These are phyloP conservation scores for Cichladusa arquata DNA, from an alignment of 2,113 vertebrate species.

Conservation along the genomic window DNA sequence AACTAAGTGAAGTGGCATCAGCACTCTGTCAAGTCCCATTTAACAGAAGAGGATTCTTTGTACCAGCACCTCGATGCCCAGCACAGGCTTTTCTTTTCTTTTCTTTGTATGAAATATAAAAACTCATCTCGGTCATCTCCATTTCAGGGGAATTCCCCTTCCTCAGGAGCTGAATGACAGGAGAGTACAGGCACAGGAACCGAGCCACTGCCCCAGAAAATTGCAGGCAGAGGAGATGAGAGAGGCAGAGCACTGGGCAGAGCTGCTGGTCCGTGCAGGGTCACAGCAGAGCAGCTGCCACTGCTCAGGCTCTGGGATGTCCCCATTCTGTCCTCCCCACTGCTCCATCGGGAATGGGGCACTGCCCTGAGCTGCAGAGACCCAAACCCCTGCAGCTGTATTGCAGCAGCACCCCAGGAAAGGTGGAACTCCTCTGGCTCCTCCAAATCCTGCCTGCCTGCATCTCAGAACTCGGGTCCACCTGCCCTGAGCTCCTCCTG, in stretches of 20 bases:
- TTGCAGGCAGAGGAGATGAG: not conserved
- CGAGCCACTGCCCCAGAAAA: not conserved
- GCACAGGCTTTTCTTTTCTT: not conserved
- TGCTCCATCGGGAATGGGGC: not conserved
- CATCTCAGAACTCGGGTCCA: not conserved
- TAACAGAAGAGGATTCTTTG: not conserved
- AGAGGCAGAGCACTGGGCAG: not conserved
- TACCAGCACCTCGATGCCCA: not conserved
- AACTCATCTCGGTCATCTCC: not conserved
- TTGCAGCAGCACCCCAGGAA: not conserved
- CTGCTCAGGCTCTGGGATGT: accelerated
- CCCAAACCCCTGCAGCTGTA: not conserved
- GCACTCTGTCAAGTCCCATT: not conserved
- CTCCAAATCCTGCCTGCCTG: not conserved
- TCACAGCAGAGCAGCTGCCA: not conserved
- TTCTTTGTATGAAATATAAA: not conserved
- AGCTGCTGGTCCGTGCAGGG: not conserved
- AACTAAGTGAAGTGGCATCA: not conserved
- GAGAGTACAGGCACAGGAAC: not conserved
- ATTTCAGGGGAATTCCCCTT: not conserved
- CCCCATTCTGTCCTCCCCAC: accelerated
- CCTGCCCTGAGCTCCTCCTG: not conserved
- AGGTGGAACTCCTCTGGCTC: not conserved
- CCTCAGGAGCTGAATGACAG: not conserved
- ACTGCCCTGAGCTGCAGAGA: not conserved